phyloP scores from a whole-genome alignment of 53 echinoderm and acorn worm species.

The Mesocentrotus franciscanus region DNA sequence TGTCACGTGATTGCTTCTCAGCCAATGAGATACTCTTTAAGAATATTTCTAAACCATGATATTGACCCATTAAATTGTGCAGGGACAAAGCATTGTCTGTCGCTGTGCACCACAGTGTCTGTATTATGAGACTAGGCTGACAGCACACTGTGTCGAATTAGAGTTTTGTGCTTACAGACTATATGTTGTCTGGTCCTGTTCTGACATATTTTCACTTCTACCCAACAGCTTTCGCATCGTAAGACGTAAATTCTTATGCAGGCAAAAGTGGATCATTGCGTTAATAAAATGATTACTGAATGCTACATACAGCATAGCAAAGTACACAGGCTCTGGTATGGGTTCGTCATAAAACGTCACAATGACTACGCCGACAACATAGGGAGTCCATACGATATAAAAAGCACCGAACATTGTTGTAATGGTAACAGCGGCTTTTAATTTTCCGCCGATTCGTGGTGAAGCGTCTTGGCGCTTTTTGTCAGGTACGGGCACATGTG shows the following conservation, averaged over 20 bases:
- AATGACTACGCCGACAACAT: conserved; percentile 1
- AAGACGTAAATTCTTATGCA: conserved; percentile 9
- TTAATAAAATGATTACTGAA: conserved; percentile 51
- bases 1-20: no score
- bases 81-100: no score
- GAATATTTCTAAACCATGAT: no score
- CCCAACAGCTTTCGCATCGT: not conserved
- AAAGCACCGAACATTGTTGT: conserved; percentile 19
- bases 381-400: conserved; percentile 51
- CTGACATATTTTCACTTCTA: not conserved
- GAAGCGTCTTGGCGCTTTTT: not conserved
- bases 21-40: no score
- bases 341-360: not conserved
- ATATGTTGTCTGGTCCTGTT: no score
- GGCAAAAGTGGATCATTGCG: conserved; percentile 18
- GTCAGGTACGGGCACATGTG: not conserved
- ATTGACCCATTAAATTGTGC: no score
- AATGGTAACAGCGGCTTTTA: conserved; percentile 34
- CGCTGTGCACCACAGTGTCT: no score
- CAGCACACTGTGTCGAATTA: no score
- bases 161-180: no score
- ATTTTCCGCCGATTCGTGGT: not conserved
- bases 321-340: not conserved
- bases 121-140: no score
- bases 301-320: conserved; percentile 23